phyloP scores from a whole-genome alignment of 2,888 invertebrate species.

The Andrena marginata region DNA sequence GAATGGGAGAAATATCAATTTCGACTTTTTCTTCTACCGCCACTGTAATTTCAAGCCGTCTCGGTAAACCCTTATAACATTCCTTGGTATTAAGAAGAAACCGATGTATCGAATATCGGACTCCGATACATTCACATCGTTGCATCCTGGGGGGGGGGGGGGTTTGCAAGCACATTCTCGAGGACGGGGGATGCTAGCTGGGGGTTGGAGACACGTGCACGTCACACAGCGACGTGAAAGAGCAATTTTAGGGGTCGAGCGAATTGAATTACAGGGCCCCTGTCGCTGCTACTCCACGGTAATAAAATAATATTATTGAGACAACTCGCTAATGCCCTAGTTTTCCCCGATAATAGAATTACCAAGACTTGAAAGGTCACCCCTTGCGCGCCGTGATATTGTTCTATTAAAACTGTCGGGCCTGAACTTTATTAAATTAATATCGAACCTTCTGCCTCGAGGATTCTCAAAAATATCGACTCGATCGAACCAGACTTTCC shows the following conservation, averaged over 20 bases:
- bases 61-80: not conserved
- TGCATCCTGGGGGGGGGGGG: slow-evolving; percentile 54
- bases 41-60: too few relatives aligned
- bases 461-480: not conserved
- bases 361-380: not conserved
- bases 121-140: slow-evolving; percentile 55
- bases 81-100: not conserved
- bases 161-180: not conserved
- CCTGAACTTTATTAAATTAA: not conserved
- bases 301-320: slow-evolving; percentile 36
- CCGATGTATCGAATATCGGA: slow-evolving; percentile 46
- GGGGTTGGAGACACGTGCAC: slow-evolving; percentile 5
- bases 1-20: too few relatives aligned
- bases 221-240: slow-evolving; percentile 3
- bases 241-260: slow-evolving; percentile 33
- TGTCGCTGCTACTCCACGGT: not conserved
- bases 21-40: too few relatives aligned
- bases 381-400: not conserved
- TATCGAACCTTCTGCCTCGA: not conserved
- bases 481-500: not conserved
- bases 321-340: not conserved
- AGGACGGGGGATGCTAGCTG: not conserved
- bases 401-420: not conserved
- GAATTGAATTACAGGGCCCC: slow-evolving; percentile 38
- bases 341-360: slow-evolving; percentile 2